phyloP scores from a whole-genome alignment of 2,888 invertebrate genomes.

The Azorinus chamasolen region DNA sequence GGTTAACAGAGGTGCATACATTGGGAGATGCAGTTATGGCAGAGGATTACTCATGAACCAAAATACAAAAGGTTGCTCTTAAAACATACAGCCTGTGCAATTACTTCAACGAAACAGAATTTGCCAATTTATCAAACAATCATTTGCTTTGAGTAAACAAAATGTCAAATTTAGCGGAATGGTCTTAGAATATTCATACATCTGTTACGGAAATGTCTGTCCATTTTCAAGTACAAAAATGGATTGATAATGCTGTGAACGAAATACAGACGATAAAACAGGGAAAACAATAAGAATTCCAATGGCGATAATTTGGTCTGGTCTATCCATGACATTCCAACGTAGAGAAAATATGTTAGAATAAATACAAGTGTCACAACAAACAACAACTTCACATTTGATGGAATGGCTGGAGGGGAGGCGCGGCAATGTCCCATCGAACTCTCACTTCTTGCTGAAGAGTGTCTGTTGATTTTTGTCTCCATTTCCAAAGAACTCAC shows the following conservation, averaged over 20 bases:
- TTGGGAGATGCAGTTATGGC: no score
- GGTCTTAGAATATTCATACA: no score
- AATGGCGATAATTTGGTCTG: conserved; percentile 39
- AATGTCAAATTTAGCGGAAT: no score
- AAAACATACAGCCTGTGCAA: no score
- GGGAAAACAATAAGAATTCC: conserved; percentile 47
- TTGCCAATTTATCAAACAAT: no score
- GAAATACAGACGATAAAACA: conserved; percentile 50
- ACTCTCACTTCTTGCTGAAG: neutral
- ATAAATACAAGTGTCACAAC: conserved; percentile 56
- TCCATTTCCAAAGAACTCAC: conserved; percentile 4
- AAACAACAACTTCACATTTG: conserved; percentile 52
- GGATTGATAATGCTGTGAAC: conserved; percentile 58
- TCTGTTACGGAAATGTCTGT: conserved; percentile 36
- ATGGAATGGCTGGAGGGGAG: conserved; percentile 32
- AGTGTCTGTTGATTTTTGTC: neutral
- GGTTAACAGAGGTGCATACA: no score
- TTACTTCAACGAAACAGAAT: no score
- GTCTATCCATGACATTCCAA: conserved; percentile 48
- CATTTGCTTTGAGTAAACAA: no score
- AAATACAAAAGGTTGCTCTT: no score
- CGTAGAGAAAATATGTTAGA: conserved; percentile 46
- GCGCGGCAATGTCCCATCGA: neutral
- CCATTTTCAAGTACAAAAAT: conserved; percentile 55
- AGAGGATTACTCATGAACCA: no score